Conservation (phyloP, 2,888 invertebrate genomes). For the Acanthopleura granulata region DNA sequence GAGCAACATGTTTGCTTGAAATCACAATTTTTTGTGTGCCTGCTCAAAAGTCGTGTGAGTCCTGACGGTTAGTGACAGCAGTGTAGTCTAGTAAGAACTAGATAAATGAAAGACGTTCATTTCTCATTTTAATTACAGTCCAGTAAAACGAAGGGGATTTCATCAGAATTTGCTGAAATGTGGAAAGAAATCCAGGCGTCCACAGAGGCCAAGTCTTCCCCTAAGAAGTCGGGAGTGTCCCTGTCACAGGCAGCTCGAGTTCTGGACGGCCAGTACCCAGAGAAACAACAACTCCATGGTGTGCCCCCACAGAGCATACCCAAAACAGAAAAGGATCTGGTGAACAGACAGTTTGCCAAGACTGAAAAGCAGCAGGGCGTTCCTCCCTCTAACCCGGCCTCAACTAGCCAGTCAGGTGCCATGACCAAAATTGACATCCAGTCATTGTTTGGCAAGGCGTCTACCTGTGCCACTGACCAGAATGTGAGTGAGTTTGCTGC, state of each 20-base stretch:
- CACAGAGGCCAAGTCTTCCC: not conserved
- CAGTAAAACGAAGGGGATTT: slow-evolving; percentile 3
- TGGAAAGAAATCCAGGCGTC: slow-evolving; percentile 52
- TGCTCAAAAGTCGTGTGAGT: too few species aligned
- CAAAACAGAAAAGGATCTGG: not conserved
- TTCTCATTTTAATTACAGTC: slow-evolving; percentile 24
- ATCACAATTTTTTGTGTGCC: too few species aligned
- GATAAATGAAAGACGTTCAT: not conserved
- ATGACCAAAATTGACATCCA: slow-evolving; percentile 39
- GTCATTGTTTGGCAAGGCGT: slow-evolving; percentile 30
- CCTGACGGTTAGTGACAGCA: too few species aligned
- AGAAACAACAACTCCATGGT: not conserved
- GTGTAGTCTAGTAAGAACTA: too few species aligned
- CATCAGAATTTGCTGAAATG: slow-evolving; percentile 54
- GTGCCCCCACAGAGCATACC: not conserved
- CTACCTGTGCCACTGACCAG: not conserved
- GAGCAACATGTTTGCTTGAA: too few species aligned
- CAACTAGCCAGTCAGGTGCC: not conserved
- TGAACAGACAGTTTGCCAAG: not conserved
- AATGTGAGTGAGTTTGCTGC: slow-evolving; percentile 40
- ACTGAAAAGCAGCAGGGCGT: not conserved
- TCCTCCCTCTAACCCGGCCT: not conserved
- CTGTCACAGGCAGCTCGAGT: not conserved
- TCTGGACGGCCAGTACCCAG: not conserved
- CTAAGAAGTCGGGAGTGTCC: not conserved